Evolutionary conservation across 2,797 vertebrate species (phyloP), one percentile per base, ranked within the genome.

Genomic region (Brachyrhaphis roseni): DNA sequence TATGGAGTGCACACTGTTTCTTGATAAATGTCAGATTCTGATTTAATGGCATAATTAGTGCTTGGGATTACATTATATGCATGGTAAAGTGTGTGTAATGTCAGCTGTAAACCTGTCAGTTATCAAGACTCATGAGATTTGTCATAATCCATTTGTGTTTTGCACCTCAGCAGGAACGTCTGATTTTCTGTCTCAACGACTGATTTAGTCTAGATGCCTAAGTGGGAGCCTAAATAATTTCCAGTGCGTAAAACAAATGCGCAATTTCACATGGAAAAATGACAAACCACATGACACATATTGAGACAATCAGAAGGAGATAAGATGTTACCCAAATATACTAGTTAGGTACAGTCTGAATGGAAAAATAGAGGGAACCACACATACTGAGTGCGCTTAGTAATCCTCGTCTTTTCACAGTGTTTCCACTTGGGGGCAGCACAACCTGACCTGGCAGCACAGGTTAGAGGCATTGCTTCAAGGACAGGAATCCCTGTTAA

Each of bases 361-460:
- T 64, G 45, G 8, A 49, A 31, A 26, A 47, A 55, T 13, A 31
- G 43, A 39, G 8, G 34, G 64, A 59, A 39, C 20, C 39, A 59
- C 18, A 47, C 3, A 15, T 20, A n/a, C 20, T 26, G 8, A 49
- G 55, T 51, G n/a, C 59, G 2, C 1, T 23, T 59, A 26, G 6
- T 41, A 64, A 5, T 18, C 28, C 5, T 15, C 82, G 82, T 68
- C 75, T 41, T 84, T 74, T 1, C 85, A 12, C 23, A 45, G 57
- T 64, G 16, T 81, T 41, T 85, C 91, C 92, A 93, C 86, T 82
- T 75, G 93, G 80, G 83, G 92, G 92, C 91, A 84, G 66, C 87
- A 90, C 72, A 89, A 74, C 77, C 90, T 87, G 83, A 75, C 72
- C 77, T 81, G 13, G 31, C 0, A 13, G 0, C 45, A n/a, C 23